Evolutionary conservation across 2,113 vertebrate genomes (phyloP), one percentile per base, ranked within the genome.

Genomic region (Meriones unguiculatus): DNA sequence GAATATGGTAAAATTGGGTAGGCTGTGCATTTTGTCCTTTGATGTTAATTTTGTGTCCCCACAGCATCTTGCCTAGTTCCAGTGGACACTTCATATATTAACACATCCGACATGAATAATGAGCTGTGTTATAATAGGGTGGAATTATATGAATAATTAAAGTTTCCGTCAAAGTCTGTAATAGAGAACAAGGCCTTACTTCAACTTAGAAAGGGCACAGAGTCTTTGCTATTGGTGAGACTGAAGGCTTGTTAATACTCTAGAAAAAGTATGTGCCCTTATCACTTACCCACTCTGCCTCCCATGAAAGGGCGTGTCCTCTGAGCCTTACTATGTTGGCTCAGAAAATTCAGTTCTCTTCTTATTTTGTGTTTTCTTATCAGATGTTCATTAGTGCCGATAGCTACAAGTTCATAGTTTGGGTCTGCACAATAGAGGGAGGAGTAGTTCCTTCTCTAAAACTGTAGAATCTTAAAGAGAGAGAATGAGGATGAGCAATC

Each of bases 131-230:
- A 97, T 96, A 97, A 97, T 95, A 95, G 77, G 96, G 69, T 72
- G 64, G 57, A 77, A 78, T 89, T 96, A 92, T 95, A 98, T 98
- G 76, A 98, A 97, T 98, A 96, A 98, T 98, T 97, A 92, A 97
- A 78, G 17, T 91, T 95, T 97, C 81, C 81, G 90, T 96, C 85
- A 97, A 96, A 89, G 96, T 78, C 82, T 97, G 12, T 95, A 76
- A 96, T 95, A 90, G 64, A 90, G 92, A 92, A 84, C 76, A 95
- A 93, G 92, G 62, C 41, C 93, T 46, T 97, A 88, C 87, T 95
- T 96, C 94, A 89, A 89, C 88, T 89, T 92, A 89, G 54, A 95
- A 93, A 97, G 94, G 94, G 54, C 86, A 97, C 35, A 46, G 75
- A 94, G 77, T 32, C 82, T 95, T 92, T 82, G 77, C 52, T 92